phyloP scores from a whole-genome alignment of 2,888 invertebrate species.

The Osedax frankpressi region DNA sequence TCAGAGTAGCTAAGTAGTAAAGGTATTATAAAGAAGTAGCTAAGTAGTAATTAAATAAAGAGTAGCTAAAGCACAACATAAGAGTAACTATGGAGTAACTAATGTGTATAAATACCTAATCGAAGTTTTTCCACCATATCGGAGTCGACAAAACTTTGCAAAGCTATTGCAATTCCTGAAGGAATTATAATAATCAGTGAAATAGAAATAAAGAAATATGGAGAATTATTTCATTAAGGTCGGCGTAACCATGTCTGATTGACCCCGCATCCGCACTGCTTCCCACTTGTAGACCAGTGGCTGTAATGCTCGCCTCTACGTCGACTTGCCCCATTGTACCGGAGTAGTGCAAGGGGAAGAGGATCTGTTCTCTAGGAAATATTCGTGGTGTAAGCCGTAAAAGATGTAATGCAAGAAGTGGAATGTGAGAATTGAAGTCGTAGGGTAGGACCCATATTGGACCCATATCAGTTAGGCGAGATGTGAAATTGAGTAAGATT shows the following conservation, averaged over 20 bases:
- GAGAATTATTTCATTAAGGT: not conserved
- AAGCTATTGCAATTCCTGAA: constrained; percentile 58
- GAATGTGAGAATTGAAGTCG: too few relatives aligned
- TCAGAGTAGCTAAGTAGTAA: too few relatives aligned
- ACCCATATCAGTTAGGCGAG: too few relatives aligned
- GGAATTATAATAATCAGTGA: not conserved
- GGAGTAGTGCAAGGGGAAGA: constrained; percentile 73
- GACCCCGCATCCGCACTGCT: constrained; percentile 52
- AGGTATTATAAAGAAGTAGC: too few relatives aligned
- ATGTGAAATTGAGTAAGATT: too few relatives aligned
- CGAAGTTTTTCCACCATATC: constrained; percentile 70
- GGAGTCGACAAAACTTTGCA: constrained; percentile 68
- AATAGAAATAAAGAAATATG: not conserved
- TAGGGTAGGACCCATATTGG: too few relatives aligned
- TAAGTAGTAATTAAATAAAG: too few relatives aligned
- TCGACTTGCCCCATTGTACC: constrained; percentile 66
- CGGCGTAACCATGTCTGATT: not conserved
- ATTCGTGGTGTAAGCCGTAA: not conserved
- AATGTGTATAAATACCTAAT: too few relatives aligned
- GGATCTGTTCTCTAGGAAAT: constrained; percentile 52
- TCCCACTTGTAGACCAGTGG: constrained; percentile 52
- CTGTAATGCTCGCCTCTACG: constrained; percentile 58
- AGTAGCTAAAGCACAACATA: too few relatives aligned
- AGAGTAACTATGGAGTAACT: too few relatives aligned
- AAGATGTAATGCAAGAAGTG: too few relatives aligned